Base-by-base conservation (phyloP, 2,797 vertebrate species). In the Notoglanidium macrostoma region DNA sequence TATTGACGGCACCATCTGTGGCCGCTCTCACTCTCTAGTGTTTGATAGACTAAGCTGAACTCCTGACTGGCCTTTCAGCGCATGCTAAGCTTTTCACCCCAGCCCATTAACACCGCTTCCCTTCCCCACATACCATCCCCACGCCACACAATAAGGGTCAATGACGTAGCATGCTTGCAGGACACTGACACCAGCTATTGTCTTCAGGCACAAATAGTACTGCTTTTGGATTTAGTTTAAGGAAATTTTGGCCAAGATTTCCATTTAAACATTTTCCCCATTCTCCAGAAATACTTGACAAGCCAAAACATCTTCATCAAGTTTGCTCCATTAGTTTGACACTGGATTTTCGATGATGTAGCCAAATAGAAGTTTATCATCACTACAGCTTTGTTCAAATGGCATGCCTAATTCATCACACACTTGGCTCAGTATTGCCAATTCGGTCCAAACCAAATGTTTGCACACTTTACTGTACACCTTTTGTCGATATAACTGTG, bases 1-100 rank as follows among this genome's bases (percentile, higher is more conserved):
- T 94, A 95, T 95, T 95, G 95, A 95, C 92, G 40, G 86, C 87
- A 91, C 94, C 95, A 95, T 95, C 94, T 95, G 95, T 93, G 93
- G 90, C 90, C 86, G 87, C 90, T 94, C 92, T 85, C 87, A 84
- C 89, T 94, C 93, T 94, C 89, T 91, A 87, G 90, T 90, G 90
- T 95, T 95, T 95, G 93, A 95, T 95, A 94, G 94, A 95, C 93
- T 94, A 89, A 85, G 89, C 92, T 85, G 89, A 85, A 84, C 87
- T 89, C 76, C 85, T 86, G 85, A 88, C 87, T 86, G 59, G 89
- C 88, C 88, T 91, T 88, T 90, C 87, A 74, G 88, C 90, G 82
- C 94, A 93, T 82, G 91, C 92, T 92, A 93, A 88, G 92, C 92
- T 93, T 95, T 95, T 95, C 90, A 92, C 83, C 88, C 88, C 59